Evolutionary conservation across 1,140 invertebrate genomes (phyloP).

Genomic region (Ceratina calcarata): DNA sequence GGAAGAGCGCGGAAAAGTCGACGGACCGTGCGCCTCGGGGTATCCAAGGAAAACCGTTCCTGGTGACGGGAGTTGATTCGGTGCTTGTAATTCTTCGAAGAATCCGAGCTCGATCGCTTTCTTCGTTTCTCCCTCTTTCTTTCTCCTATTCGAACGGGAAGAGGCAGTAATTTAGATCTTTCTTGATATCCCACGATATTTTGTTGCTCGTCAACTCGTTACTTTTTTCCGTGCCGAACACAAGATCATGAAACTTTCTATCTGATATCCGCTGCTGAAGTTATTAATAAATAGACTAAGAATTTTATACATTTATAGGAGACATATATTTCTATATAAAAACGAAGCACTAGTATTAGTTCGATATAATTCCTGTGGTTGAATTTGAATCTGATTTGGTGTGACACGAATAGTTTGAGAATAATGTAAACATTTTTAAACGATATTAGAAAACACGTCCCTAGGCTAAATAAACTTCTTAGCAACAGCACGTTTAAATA

Average conservation of each 20-base stretch:
- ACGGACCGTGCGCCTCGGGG: slow-evolving; percentile 27
- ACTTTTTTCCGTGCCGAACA: neutral
- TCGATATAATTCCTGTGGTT: too few relatives aligned
- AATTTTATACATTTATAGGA: too few relatives aligned
- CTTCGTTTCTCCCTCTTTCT: neutral
- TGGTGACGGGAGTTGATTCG: slow-evolving; percentile 15
- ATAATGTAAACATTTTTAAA: neutral
- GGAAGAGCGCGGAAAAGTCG: slow-evolving; percentile 46
- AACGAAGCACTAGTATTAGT: too few relatives aligned
- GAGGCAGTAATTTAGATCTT: slow-evolving; percentile 30
- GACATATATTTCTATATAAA: too few relatives aligned
- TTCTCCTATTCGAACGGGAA: neutral
- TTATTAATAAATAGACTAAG: too few relatives aligned
- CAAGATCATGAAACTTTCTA: neutral
- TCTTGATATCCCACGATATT: neutral
- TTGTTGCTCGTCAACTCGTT: neutral
- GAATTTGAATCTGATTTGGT: too few relatives aligned
- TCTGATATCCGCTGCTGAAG: neutral
- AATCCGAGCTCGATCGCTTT: slow-evolving; percentile 13
- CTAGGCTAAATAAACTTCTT: too few relatives aligned
- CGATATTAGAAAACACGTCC: too few relatives aligned
- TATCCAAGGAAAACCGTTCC: slow-evolving; percentile 20
- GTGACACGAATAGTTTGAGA: neutral
- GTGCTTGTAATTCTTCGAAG: slow-evolving; percentile 17
- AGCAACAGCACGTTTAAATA: neutral